Base-by-base conservation (phyloP, 37 sponge, comb jelly and placozoan genomes). In the Mnemiopsis leidyi region DNA sequence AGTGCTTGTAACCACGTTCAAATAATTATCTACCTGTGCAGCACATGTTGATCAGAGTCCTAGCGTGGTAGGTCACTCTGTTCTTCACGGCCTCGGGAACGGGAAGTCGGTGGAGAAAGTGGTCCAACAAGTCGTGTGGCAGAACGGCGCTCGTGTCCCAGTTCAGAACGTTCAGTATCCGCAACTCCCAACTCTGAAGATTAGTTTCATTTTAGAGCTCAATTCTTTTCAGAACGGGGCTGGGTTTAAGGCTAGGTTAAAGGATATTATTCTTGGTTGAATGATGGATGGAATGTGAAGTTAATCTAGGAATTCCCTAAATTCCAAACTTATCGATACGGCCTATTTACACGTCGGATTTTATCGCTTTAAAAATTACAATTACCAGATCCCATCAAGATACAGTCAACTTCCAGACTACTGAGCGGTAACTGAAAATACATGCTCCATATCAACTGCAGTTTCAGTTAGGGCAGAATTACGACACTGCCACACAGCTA, bases 21-120 rank as follows among this genome's bases (percentile, higher is more conserved):
- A n/a, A n/a, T n/a, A n/a, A n/a, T n/a, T n/a, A n/a, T n/a, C n/a
- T 48, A 85, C 90, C 90, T 85, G 90, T 48, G 39, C 90, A 85
- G 61, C 48, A 48, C 67, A 85, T 85, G 90, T 85, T 85, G 40
- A 85, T 48, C 61, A 85, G 90, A 26, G 36, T 40, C 29, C 35
- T 85, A 3, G 90, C 90, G 90, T 85, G 90, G 30, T 39, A 38
- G 0, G 67, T 85, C 0, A 85, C 61, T 40, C 90, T 7, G n/a
- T 7, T 13, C 31, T 38, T 38, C 13, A 48, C 67, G 24, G 13
- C 9, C 1, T 85, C 90, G 0, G 90, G 90, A n/a, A 85, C 39
- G 61, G 90, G 90, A 23, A 85, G 67, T 40, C 90, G 7, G 90
- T 38, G 26, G 90, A 85, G 48, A 30, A 85, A 85, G 90, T 85